Conservation (phyloP, 2,797 vertebrate genomes). For the Hapalemur alaotrensis region DNA sequence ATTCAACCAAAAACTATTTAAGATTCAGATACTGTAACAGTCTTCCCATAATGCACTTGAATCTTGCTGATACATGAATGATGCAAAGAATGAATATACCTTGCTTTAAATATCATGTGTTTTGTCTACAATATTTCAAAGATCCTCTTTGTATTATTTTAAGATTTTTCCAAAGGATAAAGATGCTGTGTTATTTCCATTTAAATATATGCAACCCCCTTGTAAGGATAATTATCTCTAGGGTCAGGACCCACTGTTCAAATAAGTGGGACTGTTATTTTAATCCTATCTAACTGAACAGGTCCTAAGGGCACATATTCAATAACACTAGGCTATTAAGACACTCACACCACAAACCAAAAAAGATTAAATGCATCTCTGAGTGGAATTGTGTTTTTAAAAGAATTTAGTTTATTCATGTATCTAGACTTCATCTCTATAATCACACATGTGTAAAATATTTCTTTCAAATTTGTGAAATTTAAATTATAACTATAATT, state of each 20-base stretch:
- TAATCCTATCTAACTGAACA: constrained; percentile 68
- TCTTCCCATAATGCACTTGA: neutral
- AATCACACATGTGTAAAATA: neutral
- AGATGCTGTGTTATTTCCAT: constrained; percentile 56
- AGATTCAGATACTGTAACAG: neutral
- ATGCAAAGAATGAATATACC: neutral
- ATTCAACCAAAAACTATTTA: neutral
- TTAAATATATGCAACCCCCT: constrained; percentile 60
- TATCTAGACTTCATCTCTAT: neutral
- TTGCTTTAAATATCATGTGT: neutral
- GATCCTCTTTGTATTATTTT: neutral
- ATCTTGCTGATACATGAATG: neutral
- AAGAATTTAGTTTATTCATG: neutral
- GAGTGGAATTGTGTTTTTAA: neutral
- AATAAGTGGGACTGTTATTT: neutral
- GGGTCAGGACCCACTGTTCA: constrained; percentile 60
- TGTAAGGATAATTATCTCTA: constrained; percentile 45
- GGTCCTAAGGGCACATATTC: constrained; percentile 67
- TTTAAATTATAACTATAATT: neutral
- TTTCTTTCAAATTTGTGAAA: neutral
- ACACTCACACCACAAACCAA: constrained; percentile 66
- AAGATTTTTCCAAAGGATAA: constrained; percentile 59
- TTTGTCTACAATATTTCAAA: neutral
- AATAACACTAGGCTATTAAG: constrained; percentile 65
- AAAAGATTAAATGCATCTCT: constrained; percentile 42